Conservation (phyloP, 2,888 invertebrate genomes). For the Meiosimyza decipiens region DNA sequence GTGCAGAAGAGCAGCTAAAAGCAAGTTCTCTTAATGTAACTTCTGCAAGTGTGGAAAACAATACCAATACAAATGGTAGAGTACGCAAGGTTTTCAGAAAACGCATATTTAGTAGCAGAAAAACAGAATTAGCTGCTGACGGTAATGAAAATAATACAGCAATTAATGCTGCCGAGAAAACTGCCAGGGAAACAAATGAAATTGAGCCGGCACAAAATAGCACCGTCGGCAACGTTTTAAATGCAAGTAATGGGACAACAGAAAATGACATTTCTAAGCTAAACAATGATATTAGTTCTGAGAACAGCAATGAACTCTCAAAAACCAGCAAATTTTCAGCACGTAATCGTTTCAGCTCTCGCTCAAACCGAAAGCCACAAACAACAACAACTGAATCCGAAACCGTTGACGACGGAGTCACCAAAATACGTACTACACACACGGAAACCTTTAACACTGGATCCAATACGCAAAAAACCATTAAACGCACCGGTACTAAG, state of each 20-base stretch:
- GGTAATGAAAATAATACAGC: no score
- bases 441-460: conserved; percentile 48
- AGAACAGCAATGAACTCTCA: no score
- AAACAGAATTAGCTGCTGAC: no score
- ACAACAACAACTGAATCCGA: conserved; percentile 43
- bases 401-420: conserved; percentile 46
- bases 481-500: conserved; percentile 52
- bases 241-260: no score
- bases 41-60: conserved; percentile 17
- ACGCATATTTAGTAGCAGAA: no score
- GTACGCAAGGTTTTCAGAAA: no score
- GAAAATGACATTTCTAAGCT: no score
- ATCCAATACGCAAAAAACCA: conserved; percentile 48
- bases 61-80: not conserved
- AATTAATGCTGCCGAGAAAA: no score
- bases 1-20: not conserved
- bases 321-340: not conserved
- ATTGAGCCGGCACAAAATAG: no score
- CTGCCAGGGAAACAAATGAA: no score
- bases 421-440: conserved; percentile 49
- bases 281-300: no score
- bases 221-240: no score
- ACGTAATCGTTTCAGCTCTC: not conserved
- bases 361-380: not conserved
- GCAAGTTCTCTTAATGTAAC: conserved; percentile 41